A percentile compares a stretch with the other conserved stretches of the same genome.
Conservation (phyloP, 2,797 vertebrate genomes). For the Catostomus latipinnis region DNA sequence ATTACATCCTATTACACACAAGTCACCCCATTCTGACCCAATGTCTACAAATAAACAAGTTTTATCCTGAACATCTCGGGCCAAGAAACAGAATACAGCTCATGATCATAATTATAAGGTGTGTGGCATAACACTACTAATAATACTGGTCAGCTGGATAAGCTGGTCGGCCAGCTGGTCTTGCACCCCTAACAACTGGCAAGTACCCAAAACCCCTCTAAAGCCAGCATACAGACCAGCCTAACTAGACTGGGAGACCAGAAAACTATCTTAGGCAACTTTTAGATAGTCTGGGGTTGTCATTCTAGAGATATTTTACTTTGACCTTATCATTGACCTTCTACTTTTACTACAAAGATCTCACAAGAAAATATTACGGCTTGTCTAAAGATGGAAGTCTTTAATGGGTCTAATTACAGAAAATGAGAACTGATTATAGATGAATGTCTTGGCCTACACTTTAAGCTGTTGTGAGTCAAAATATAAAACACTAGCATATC, state of each 20-base stretch:
- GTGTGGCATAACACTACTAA: neutral
- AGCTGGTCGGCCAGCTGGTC: too few relatives aligned
- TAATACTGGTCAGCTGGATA: neutral
- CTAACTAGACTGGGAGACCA: too few relatives aligned
- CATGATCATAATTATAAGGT: slow-evolving; percentile 8
- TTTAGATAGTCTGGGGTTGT: neutral
- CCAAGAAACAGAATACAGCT: neutral
- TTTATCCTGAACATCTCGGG: neutral
- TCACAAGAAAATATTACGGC: slow-evolving; percentile 1
- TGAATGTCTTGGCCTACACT: neutral
- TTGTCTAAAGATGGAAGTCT: slow-evolving; percentile 12
- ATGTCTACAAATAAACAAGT: neutral
- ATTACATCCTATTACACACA: slow-evolving; percentile 6
- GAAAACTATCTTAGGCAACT: too few relatives aligned
- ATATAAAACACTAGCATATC: neutral
- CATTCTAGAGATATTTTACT: neutral
- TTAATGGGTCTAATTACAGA: slow-evolving; percentile 1
- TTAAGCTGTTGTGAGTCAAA: neutral
- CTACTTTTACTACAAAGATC: slow-evolving; percentile 9
- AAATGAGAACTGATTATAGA: neutral
- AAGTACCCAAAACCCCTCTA: too few relatives aligned
- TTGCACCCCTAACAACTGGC: too few relatives aligned
- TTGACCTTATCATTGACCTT: slow-evolving; percentile 19
- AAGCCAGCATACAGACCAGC: too few relatives aligned
- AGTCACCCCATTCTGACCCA: neutral